Evolutionary conservation across 2,797 vertebrate genomes (phyloP).

Genomic region (Pangasius macronema): DNA sequence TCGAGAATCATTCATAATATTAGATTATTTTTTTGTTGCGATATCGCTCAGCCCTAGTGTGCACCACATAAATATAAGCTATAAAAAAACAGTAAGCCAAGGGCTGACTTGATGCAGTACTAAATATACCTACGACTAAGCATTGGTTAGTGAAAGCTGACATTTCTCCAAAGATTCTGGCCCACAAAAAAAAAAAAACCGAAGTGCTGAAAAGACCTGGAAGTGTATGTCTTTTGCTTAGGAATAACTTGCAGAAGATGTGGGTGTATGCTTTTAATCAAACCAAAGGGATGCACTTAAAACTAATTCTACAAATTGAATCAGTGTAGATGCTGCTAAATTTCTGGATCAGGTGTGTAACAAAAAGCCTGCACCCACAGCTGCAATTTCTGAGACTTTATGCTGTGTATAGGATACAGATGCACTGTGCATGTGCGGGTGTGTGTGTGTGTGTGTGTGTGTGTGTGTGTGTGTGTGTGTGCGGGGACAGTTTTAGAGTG

Average conservation of each 20-base stretch:
- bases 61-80: neutral
- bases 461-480: neutral
- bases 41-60: neutral
- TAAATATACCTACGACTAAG: neutral
- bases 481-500: neutral
- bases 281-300: neutral
- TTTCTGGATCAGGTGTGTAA: neutral
- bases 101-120: neutral
- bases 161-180: neutral
- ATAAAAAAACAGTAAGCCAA: neutral
- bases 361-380: neutral
- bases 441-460: neutral
- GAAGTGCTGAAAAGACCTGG: neutral
- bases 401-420: neutral
- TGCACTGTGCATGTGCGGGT: no score
- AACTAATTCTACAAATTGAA: slow-evolving; percentile 6
- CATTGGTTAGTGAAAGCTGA: neutral
- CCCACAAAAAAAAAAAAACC: neutral
- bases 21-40: no score
- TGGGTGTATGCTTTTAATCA: slow-evolving; percentile 13
- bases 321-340: neutral
- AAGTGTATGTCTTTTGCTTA: neutral
- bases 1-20: no score
- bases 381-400: neutral
- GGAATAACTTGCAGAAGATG: neutral